Evolutionary conservation across 2,888 invertebrate species (phyloP), one percentile per base, ranked within the genome.

Genomic region (Pandemis cinnamomeana): DNA sequence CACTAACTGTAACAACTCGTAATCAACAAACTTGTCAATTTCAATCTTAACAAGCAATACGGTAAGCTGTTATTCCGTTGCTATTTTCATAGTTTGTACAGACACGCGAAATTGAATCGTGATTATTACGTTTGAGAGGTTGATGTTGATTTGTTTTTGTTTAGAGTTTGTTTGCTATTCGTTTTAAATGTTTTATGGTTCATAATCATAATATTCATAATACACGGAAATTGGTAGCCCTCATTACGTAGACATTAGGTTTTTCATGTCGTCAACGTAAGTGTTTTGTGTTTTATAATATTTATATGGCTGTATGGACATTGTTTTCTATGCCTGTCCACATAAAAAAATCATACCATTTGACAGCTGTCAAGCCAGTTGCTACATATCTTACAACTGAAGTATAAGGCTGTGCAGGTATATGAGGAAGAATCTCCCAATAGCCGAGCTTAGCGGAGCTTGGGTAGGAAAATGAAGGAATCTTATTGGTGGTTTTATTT

Each of bases 11-110:
- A 41, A 55, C 58, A 58, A 58, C 13, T 42, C 27, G 0, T n/a
- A n/a, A 69, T 46, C 10, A 20, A 36, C 8, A 11, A 55, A 11
- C 71, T 36, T n/a, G 6, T 6, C 55, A 71, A 64, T 15, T 55
- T 46, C 3, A 46, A 71, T 36, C 44, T 4, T 71, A 64, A 53
- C 36, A 5, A 46, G 3, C 15, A 46, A 0, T 7, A 0, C 20
- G n/a, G 44, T 10, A 13, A 7, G 10, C 53, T n/a, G n/a, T 51
- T 51, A n/a, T 51, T 11, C n/a, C 15, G 2, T 55, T 58, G 6
- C 27, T 20, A 11, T 27, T 58, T 27, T 11, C 58, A 5, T 27
- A 11, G 27, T 27, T 20, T 58, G 27, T 11, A 4, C 7, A 10
- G 6, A 6, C 20, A 55, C 20, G 55, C 15, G 20, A 27, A 27